Evolutionary conservation across 1,140 invertebrate genomes (phyloP), one percentile per base, ranked within the genome.

Genomic region (Acromyrmex echinatior): DNA sequence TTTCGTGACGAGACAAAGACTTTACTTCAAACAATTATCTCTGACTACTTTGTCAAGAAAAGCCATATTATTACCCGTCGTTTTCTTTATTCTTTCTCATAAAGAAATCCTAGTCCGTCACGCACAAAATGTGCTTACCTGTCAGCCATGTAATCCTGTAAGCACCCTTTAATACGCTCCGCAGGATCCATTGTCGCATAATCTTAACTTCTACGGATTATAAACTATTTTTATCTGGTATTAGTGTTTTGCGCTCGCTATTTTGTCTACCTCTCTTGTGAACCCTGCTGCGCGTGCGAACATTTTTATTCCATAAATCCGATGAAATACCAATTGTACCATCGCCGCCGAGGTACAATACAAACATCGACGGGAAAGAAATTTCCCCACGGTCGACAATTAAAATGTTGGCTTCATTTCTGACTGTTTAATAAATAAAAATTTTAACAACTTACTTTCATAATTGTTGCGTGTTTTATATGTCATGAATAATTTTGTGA

Each of bases 141-240:
- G 87, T 45, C 78, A 86, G 66, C 60, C 87, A 68, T 86, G 88
- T 95, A 95, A 95, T 95, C 94, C 94, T 93, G 90, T 94, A 94
- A 94, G 92, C 92, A 91, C 91, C 92, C 94, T 93, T 92, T 94
- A 94, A 93, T 93, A 95, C 94, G 94, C 94, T 94, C 91, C 91
- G 91, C 90, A 87, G 88, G 85, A 76, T 80, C 92, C 86, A 94
- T 95, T 95, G 92, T 94, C 89, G 88, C 60, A 14, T 53, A 86
- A 92, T 95, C 93, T 95, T 95, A 95, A 95, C 94, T 95, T 95
- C 90, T 94, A 80, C 89, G 92, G 93, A 94, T 95, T 94, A 94
- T 92, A 93, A 95, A 93, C 92, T 94, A 89, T 94, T 94, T 90
- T 90, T 93, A 92, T 92, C 90, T 90, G 84, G 90, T 78, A 93